These are phyloP conservation scores for Talpa occidentalis DNA, from an alignment of 2,113 vertebrate genomes.

Conservation along the genomic window DNA sequence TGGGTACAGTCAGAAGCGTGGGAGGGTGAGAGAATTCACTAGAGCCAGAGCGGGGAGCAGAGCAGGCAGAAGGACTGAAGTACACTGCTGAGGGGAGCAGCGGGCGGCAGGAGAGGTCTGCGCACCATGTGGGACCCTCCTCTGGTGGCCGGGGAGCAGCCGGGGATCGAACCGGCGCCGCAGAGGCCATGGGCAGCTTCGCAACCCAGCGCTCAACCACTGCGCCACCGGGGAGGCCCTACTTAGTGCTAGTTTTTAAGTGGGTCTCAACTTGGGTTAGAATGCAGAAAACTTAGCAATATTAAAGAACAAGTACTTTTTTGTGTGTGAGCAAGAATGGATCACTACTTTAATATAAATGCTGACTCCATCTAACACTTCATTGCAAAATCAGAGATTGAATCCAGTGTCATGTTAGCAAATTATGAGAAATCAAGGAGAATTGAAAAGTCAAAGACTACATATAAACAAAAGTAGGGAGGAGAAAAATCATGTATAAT, in stretches of 20 bases:
- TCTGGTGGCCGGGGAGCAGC: no score
- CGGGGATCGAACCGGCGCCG: no score
- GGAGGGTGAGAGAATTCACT: no score
- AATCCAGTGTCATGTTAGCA: background rate
- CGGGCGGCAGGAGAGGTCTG: no score
- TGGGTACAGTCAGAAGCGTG: no score
- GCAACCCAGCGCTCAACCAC: no score
- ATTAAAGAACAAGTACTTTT: background rate
- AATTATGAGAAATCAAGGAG: background rate
- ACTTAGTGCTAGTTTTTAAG: background rate
- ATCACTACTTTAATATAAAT: constrained; percentile 16
- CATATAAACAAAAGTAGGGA: background rate
- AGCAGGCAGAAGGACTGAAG: no score
- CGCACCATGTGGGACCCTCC: no score
- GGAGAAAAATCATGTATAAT: background rate
- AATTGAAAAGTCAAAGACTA: background rate
- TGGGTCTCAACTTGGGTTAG: background rate
- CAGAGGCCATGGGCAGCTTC: no score
- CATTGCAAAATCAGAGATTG: background rate
- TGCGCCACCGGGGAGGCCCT: no score
- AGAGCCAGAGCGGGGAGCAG: no score
- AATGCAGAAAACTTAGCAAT: background rate
- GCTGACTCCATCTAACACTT: background rate
- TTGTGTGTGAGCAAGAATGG: background rate
- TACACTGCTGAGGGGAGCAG: no score